Base-by-base conservation (phyloP, 2,797 vertebrate genomes). In the Hapalemur alaotrensis region DNA sequence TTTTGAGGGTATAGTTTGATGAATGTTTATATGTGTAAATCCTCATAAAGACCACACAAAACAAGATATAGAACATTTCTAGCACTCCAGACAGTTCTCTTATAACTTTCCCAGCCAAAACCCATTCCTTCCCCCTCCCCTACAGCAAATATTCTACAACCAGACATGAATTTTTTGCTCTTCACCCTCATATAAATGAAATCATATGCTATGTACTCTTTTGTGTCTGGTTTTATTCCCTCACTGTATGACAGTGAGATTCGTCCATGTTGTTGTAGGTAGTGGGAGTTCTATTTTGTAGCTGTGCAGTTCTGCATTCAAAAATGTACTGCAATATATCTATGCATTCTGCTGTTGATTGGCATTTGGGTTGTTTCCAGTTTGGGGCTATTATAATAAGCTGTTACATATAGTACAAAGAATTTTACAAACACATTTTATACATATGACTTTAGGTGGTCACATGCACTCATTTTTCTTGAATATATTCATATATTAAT, bases 391-490 rank as follows among this genome's bases (percentile, higher is more conserved):
- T 59, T 32, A 52, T 54, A 91, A 69, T 54, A 88, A 85, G 25
- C 30, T 80, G 2, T 46, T 52, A 46, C 13, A 63, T 63, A 84
- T n/a, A 41, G 5, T 10, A 28, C 57, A 93, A 38, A 75, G 4
- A 41, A 83, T 50, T 82, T 38, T 91, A 30, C 30, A 86, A 83
- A 52, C 5, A n/a, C 9, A 8, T 30, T 87, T 90, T 89, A 23
- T 59, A 25, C 14, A 6, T 70, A 30, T 28, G 3, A 43, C 23
- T 89, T 91, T 38, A 38, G 20, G 1, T 90, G 23, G 7, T 1
- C 6, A 63, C 84, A 72, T 61, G 18, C 5, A 80, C 2, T 52
- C 4, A 28, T 86, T 96, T 96, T 25, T 95, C 14, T 63, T 83
- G 0, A 25, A 15, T 65, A 30, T 48, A 38, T 69, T 79, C 38